phyloP scores from a whole-genome alignment of 1,140 invertebrate species.

The Ptiloglossa arizonensis region DNA sequence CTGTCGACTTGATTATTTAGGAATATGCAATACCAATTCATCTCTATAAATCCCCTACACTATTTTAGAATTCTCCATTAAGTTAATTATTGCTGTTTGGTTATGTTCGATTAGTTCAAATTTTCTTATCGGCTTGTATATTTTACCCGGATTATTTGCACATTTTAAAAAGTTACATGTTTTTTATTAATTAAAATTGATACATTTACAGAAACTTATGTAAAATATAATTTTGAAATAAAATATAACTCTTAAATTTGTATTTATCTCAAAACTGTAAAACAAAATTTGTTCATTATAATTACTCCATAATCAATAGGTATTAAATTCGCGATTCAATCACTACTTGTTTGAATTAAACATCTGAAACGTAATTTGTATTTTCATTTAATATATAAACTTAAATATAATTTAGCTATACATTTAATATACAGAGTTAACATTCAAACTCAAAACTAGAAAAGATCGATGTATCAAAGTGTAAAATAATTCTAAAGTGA shows the following conservation, averaged over 20 bases:
- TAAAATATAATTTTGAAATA: too few species aligned
- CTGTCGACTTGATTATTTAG: slow-evolving; percentile 10
- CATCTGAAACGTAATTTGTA: not conserved
- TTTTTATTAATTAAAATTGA: not conserved
- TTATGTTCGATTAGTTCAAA: too few species aligned
- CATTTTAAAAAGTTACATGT: not conserved
- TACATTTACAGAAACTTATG: too few species aligned
- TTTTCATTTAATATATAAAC: not conserved
- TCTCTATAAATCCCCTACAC: slow-evolving; percentile 2
- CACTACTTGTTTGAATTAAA: too few species aligned
- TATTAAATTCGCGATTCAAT: too few species aligned
- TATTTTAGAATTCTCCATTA: not conserved
- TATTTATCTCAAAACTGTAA: not conserved
- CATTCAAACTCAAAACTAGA: not conserved
- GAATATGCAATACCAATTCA: slow-evolving; percentile 18
- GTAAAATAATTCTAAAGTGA: not conserved
- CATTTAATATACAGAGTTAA: not conserved
- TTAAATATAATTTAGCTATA: not conserved
- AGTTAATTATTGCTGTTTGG: too few species aligned
- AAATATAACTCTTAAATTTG: not conserved
- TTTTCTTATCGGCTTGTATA: not conserved
- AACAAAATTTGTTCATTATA: too few species aligned
- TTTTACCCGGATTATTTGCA: not conserved
- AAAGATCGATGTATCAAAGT: slow-evolving; percentile 9
- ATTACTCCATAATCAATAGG: too few species aligned